Evolutionary conservation across 2,888 invertebrate species (phyloP).

Genomic region (Drosophila anceps): DNA sequence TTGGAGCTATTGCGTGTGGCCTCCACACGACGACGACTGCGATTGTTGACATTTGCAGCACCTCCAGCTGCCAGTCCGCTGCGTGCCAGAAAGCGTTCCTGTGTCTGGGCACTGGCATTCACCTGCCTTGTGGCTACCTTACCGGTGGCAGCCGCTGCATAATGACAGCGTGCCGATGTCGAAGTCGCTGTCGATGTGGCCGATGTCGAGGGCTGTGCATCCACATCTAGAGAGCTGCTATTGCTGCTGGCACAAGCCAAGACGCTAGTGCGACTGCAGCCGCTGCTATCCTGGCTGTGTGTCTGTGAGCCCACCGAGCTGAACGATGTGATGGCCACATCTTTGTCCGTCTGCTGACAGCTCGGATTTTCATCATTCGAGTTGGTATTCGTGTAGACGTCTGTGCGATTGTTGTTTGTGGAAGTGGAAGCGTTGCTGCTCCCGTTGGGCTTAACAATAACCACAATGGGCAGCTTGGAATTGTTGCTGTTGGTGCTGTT

Average conservation of each 20-base stretch:
- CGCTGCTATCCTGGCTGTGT: conserved; percentile 56
- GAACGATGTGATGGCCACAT: conserved; percentile 44
- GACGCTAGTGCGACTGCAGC: conserved; percentile 80
- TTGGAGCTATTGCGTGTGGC: conserved; percentile 47
- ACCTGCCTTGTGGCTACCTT: conserved; percentile 74
- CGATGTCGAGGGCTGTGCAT: conserved; percentile 83
- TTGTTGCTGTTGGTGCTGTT: conserved; percentile 6
- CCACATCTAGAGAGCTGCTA: conserved; percentile 56
- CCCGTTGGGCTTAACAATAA: conserved; percentile 59
- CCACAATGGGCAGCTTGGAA: conserved; percentile 36
- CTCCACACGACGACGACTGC: conserved; percentile 39
- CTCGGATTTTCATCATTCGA: conserved; percentile 83
- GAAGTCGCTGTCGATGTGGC: conserved; percentile 44
- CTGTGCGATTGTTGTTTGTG: conserved; percentile 52
- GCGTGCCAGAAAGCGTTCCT: conserved; percentile 78
- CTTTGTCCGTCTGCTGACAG: conserved; percentile 49
- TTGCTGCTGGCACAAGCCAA: conserved; percentile 33
- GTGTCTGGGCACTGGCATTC: conserved; percentile 83
- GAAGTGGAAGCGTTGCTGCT: conserved; percentile 42
- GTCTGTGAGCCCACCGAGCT: conserved; percentile 64
- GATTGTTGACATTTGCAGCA: conserved; percentile 6
- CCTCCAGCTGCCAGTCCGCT: conserved; percentile 29
- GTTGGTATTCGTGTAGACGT: conserved; percentile 82
- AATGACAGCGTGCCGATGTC: conserved; percentile 80
- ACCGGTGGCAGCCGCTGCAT: conserved; percentile 71